Evolutionary conservation across 1,140 invertebrate genomes (phyloP), one percentile per base, ranked within the genome.

Genomic region (Drosophila sulfurigaster): DNA sequence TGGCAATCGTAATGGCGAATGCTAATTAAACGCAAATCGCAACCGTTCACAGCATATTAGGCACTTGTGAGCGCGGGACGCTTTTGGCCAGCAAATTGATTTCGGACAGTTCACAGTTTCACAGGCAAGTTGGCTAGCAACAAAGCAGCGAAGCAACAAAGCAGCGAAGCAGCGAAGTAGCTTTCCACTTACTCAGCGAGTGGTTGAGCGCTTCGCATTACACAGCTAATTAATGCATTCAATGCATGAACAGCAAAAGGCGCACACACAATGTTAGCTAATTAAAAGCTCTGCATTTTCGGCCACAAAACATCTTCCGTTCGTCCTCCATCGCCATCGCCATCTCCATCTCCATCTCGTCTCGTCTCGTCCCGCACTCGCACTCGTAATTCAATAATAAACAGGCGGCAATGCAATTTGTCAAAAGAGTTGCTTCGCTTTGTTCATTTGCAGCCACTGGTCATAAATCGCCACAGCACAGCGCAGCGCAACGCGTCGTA

Each of bases 1-100:
- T 25, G 20, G 20, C 20, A 25, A 25, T 25, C 20, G 20, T 25
- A 66, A 41, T 45, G 41, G 54, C 20, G 15, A 58, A 65, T 51
- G 78, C 82, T 87, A 87, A 87, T 86, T 87, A 86, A 82, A 79
- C 75, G 63, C 75, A 87, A 86, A 86, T 86, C 71, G 75, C 75
- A 63, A 60, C 64, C 58, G 80, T 73, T 76, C 63, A 74, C 74
- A 70, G 68, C 56, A 72, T 80, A 64, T 77, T 80, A 65, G 73
- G 49, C 74, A 72, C 57, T 58, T 76, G 73, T 43, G 57, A 43
- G 43, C 46, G 20, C 20, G 20, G 20, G 20, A 25, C 20, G 28
- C 69, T 46, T 13, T 59, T 75, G 49, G 60, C 56, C 70, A 64
- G 59, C 74, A 78, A 83, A 83, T 83, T 83, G 78, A 85, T 85